phyloP scores from a whole-genome alignment of 2,113 vertebrate genomes.

The Thryonomys swinderianus region DNA sequence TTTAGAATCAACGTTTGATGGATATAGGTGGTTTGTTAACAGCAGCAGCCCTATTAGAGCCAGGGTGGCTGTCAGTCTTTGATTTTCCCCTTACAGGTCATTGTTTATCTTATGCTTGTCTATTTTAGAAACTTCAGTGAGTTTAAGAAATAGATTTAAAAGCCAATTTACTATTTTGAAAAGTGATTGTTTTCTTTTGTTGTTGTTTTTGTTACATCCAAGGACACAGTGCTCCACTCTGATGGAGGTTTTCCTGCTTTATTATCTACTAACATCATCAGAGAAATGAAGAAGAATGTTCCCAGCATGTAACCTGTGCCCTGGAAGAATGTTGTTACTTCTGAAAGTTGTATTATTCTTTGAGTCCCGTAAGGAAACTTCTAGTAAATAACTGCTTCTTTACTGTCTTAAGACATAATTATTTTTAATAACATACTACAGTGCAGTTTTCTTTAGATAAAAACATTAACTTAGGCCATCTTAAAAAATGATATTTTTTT shows the following conservation, averaged over 20 bases:
- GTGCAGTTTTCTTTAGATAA: not conserved
- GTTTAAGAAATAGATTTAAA: constrained; percentile 68
- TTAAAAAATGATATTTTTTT: no score
- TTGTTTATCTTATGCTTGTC: constrained; percentile 77
- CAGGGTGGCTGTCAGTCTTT: constrained; percentile 57
- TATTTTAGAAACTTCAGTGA: constrained; percentile 63
- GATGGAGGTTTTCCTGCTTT: constrained; percentile 45
- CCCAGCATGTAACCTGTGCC: not conserved
- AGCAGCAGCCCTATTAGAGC: constrained; percentile 63
- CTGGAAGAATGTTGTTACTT: not conserved
- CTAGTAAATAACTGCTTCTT: not conserved
- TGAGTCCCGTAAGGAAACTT: constrained; percentile 12
- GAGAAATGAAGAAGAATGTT: constrained; percentile 68
- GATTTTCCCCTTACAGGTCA: constrained; percentile 64
- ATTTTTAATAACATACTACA: not conserved
- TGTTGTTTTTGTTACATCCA: constrained; percentile 69
- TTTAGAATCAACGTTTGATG: constrained; percentile 79
- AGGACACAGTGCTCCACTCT: constrained; percentile 42
- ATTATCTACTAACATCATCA: constrained; percentile 54
- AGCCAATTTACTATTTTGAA: constrained; percentile 71
- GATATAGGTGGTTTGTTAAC: constrained; percentile 77
- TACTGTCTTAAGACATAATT: not conserved
- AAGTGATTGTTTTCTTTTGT: constrained; percentile 55
- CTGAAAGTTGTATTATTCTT: constrained; percentile 36
- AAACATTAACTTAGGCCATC: not conserved